A percentile compares a stretch with the other conserved stretches of the same genome.
Conservation (phyloP, 2,888 invertebrate species). For the Epinotia demarniana region DNA sequence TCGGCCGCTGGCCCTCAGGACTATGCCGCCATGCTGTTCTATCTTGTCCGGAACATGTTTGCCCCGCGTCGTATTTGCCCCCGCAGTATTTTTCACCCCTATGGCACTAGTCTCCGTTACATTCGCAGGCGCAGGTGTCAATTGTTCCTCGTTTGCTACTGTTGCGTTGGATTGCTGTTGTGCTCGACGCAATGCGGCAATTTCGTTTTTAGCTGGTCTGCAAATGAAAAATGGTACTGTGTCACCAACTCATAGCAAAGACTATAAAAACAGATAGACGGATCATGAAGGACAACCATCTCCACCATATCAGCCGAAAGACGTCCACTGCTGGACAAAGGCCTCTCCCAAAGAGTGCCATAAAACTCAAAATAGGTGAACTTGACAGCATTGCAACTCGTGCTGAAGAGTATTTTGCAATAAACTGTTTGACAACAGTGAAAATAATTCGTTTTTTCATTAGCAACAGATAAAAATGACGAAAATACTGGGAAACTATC, state of each 20-base stretch:
- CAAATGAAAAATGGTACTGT: constrained; percentile 24
- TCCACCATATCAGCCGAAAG: no score
- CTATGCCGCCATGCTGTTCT: constrained; percentile 55
- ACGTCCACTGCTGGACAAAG: no score
- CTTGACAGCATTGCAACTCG: no score
- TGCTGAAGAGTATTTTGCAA: no score
- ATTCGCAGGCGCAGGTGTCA: background rate
- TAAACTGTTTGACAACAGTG: no score
- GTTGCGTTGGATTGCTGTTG: constrained; percentile 43
- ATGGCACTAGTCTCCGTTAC: background rate
- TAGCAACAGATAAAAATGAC: no score
- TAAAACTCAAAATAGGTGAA: no score
- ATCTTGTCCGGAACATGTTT: constrained; percentile 48
- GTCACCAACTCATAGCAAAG: background rate
- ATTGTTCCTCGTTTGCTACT: background rate
- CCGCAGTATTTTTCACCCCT: background rate
- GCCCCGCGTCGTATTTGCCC: background rate
- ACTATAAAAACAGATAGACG: no score
- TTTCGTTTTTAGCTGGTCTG: constrained; percentile 66
- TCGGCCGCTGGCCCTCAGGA: constrained; percentile 51
- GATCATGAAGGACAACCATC: no score
- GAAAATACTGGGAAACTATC: no score
- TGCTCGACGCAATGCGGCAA: constrained; percentile 54
- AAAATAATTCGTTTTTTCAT: no score
- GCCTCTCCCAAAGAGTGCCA: no score